Conservation (phyloP, 2,888 invertebrate genomes). For the Campoplex nolae region DNA sequence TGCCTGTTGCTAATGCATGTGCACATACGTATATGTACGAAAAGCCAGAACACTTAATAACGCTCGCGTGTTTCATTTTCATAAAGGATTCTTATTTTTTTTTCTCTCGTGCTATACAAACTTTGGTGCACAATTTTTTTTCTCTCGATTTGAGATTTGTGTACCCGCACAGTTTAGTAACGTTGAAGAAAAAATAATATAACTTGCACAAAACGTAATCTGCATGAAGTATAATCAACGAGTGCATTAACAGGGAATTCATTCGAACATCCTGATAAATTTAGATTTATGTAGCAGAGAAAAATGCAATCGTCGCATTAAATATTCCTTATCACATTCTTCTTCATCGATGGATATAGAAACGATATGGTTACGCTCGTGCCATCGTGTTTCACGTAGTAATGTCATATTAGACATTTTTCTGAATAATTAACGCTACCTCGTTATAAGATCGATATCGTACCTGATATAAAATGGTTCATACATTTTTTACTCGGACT, state of each 20-base stretch:
- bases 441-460: background rate
- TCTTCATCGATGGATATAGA: background rate
- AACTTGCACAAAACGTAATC: background rate
- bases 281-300: background rate
- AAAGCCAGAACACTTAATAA: slow-evolving; percentile 37
- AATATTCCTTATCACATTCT: background rate
- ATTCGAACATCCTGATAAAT: background rate
- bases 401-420: background rate
- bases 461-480: background rate
- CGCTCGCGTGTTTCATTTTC: slow-evolving; percentile 42
- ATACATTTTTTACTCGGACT: background rate
- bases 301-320: background rate
- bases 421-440: background rate
- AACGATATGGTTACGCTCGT: background rate
- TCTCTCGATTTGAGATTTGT: no score
- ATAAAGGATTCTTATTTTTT: background rate
- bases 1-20: slow-evolving; percentile 31
- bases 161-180: background rate
- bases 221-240: slow-evolving; percentile 2
- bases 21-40: slow-evolving; percentile 17
- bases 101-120: slow-evolving; percentile 34
- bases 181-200: slow-evolving; percentile 15
- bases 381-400: background rate
- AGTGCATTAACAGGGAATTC: background rate
- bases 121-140: slow-evolving; percentile 17